Percentiles rank a stretch among this genome's conserved stretches.
Evolutionary conservation across 2,797 vertebrate species (phyloP).

Genomic region (Denticeps clupeoides): DNA sequence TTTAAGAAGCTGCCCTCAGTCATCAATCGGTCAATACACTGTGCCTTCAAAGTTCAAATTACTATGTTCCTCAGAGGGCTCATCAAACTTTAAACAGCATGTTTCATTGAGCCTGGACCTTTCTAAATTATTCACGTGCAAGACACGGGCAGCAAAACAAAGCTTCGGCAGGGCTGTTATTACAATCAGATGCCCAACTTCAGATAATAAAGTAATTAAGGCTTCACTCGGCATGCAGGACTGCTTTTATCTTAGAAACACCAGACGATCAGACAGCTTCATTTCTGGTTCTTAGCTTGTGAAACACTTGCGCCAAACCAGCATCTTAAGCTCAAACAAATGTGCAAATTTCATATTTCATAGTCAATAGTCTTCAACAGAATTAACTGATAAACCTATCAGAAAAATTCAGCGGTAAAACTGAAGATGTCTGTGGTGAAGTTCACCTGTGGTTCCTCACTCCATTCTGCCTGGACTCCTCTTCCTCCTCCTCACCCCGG

Average conservation of each 20-base stretch:
- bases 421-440: neutral
- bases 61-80: constrained; percentile 43
- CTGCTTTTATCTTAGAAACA: too few species aligned
- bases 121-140: constrained; percentile 62
- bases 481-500: constrained; percentile 55
- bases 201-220: neutral
- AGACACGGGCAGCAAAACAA: constrained; percentile 26
- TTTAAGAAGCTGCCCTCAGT: neutral
- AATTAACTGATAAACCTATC: too few species aligned
- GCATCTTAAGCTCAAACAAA: too few species aligned
- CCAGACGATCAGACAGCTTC: too few species aligned
- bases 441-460: constrained; percentile 82
- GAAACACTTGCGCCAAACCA: too few species aligned
- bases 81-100: constrained; percentile 53
- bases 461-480: constrained; percentile 71
- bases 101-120: constrained; percentile 34
- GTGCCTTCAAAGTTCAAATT: constrained; percentile 41
- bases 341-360: too few species aligned
- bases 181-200: neutral
- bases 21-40: constrained; percentile 21
- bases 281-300: too few species aligned
- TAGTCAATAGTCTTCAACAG: too few species aligned
- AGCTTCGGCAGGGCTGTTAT: constrained; percentile 17
- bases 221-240: constrained; percentile 23
- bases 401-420: too few species aligned